phyloP scores from a whole-genome alignment of 2,113 vertebrate genomes.

The Dromiciops gliroides region DNA sequence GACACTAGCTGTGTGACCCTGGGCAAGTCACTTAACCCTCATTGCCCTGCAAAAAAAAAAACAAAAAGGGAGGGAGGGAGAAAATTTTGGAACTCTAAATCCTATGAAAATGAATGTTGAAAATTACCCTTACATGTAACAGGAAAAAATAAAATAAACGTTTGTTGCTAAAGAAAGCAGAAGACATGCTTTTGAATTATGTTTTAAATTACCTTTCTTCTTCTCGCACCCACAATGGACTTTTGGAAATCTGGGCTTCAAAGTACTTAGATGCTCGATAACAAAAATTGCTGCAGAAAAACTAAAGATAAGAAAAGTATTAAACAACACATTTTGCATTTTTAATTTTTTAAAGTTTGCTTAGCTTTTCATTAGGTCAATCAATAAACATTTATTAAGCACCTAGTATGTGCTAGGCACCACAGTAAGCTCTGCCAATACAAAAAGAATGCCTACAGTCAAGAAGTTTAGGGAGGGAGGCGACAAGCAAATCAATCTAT shows the following conservation, averaged over 20 bases:
- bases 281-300: slow-evolving; percentile 97
- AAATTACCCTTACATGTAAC: too few relatives aligned
- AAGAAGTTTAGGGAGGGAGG: background rate
- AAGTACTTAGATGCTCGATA: slow-evolving; percentile 96
- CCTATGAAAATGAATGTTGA: too few relatives aligned
- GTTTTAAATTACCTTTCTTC: slow-evolving; percentile 89
- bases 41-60: too few relatives aligned
- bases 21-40: too few relatives aligned
- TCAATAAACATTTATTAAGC: background rate
- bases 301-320: slow-evolving; percentile 80
- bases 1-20: too few relatives aligned
- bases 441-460: background rate
- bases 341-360: background rate
- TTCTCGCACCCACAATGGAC: slow-evolving; percentile 93
- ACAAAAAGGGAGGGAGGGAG: too few relatives aligned
- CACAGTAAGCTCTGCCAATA: background rate
- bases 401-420: too few relatives aligned
- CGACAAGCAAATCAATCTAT: background rate
- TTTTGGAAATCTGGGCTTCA: slow-evolving; percentile 92
- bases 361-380: background rate
- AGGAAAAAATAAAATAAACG: too few relatives aligned
- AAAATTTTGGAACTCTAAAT: too few relatives aligned
- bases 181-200: slow-evolving; percentile 30
- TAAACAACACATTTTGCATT: background rate
- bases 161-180: background rate